Base-by-base conservation (phyloP, 2,888 invertebrate genomes). In the Axea sp. region DNA sequence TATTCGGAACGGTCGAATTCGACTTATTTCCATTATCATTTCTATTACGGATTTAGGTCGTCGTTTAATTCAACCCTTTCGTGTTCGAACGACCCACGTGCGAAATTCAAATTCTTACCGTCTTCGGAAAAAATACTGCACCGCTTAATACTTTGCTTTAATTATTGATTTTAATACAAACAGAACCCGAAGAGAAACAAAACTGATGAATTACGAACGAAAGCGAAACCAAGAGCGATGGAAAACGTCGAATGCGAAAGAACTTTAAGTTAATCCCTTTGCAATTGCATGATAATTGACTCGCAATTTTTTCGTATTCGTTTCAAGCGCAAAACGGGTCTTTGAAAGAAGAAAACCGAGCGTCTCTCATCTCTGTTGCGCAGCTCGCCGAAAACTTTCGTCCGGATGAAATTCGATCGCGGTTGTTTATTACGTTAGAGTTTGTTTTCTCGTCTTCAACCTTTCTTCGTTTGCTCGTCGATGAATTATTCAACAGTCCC, bases 31-130 rank as follows among this genome's bases (percentile, higher is more conserved):
- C 30, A 62, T 45, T 43, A 49, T 28, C 43, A 41, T 28, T 31
- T 72, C 51, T 57, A 65, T 59, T 43, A 37, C 57, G 49, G 59
- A 64, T 72, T 64, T 65, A 62, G 72, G 64, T 72, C 72, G 72
- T 49, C 59, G 37, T 72, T 64, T 59, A 65, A 72, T 72, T 65
- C 53, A 59, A 72, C 57, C 64, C 64, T 65, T 59, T 55, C 59
- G 64, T 59, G 57, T 55, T 47, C 39, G 45, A 31, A 35, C 55
- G 39, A 62, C 24, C 62, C 55, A 69, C 45, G 69, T 62, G 57
- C 33, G 30, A 71, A 57, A 71, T 57, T 53, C 35, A 57, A 57
- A 45, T 53, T 51, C 43, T 41, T 15, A 3, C 28, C 15, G 15
- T 19, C 8, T 14, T 37, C 14, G 7, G 7, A 41, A 43, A 35